Conservation (phyloP, 2,113 vertebrate species). For the Rhegmatorhina hoffmannsi region DNA sequence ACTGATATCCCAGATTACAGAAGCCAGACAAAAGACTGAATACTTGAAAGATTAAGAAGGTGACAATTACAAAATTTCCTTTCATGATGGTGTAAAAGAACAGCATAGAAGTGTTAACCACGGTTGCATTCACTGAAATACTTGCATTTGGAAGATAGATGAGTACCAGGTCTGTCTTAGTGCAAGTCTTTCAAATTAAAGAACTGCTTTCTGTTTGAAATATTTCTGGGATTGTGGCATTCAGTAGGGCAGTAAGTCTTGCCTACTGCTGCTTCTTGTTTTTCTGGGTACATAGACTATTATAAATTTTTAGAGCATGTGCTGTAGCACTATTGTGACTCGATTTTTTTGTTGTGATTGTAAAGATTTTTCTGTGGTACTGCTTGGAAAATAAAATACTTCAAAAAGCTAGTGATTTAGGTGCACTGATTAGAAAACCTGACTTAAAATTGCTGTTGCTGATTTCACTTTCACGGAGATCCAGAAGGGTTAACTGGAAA, state of each 20-base stretch:
- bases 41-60: not conserved
- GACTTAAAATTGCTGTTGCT: not conserved
- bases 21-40: not conserved
- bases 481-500: conserved; percentile 16
- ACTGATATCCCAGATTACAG: not conserved
- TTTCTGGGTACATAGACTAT: not conserved
- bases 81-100: not conserved
- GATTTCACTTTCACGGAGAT: not conserved
- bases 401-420: not conserved
- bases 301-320: not conserved
- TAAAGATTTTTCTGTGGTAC: not conserved
- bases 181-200: not conserved
- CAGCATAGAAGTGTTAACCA: not conserved
- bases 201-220: not conserved
- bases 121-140: not conserved
- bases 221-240: not conserved
- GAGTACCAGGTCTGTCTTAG: not conserved
- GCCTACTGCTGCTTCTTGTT: not conserved
- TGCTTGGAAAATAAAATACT: not conserved
- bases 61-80: not conserved
- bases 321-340: not conserved
- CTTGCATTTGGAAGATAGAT: not conserved
- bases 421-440: not conserved
- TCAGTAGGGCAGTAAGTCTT: not conserved
- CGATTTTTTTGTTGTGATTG: not conserved